Base-by-base conservation (phyloP, 2,888 invertebrate species). In the Boloria euphrosyne region DNA sequence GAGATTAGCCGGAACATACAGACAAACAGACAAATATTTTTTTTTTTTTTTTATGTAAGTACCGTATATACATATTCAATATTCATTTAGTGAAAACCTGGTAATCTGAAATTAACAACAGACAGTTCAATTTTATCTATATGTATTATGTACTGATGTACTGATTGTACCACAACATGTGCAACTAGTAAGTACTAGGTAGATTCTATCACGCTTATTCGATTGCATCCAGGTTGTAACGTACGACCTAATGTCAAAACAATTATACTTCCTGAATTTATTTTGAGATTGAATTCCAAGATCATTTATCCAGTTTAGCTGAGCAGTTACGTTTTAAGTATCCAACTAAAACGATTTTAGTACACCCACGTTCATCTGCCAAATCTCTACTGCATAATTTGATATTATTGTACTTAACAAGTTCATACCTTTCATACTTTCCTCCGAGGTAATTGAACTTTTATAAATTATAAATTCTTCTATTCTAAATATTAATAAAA, bases 281-380 rank as follows among this genome's bases (percentile, higher is more conserved):
- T 51, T 61, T 47, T 22, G 22, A 59, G 59, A 63, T 70, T 66
- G 50, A 49, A 43, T 65, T 66, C 60, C 54, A 54, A 61, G 44
- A 64, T 66, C 66, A 66, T 65, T 71, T 71, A 71, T 71, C 52
- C 67, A 65, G 55, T 65, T 67, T 47, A 63, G 47, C 49, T 47
- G 55, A 59, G 49, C 17, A 49, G 49, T 65, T 59, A 65, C 17
- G 14, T 14, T 59, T 65, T 71, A 60, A 53, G 55, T 64, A 58
- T 55, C 54, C 58, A 46, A 62, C 43, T 27, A 49, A 59, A 59
- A 63, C 60, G 59, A 52, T 57, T 63, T 63, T 57, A 22, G 16
- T 17, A 38, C 67, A 17, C 60, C 64, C 55, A 61, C 63, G n/a
- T 52, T 64, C 22, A 46, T 60, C 38, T 57, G 31, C 18, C n/a